These are phyloP conservation scores for Phenganax stokvisi DNA, from an alignment of 92 coral and sea anemone genomes.

Conservation along the genomic window DNA sequence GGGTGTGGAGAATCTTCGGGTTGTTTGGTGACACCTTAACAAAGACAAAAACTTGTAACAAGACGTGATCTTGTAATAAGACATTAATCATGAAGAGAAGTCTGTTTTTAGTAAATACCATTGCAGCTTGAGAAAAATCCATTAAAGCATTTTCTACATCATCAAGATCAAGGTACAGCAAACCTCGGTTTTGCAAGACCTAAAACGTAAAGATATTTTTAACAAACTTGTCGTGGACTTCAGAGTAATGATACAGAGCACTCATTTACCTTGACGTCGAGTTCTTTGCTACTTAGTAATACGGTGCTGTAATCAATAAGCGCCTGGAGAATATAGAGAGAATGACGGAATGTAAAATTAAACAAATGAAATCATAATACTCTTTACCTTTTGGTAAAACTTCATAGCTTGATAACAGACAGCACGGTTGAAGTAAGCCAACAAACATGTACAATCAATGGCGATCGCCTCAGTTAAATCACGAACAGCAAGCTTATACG, in stretches of 20 bases:
- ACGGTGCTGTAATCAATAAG: constrained; percentile 96
- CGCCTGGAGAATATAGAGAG: constrained; percentile 52
- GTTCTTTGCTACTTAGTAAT: constrained; percentile 62
- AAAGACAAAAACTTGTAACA: neutral
- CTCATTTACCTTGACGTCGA: constrained; percentile 68
- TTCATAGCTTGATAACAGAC: constrained; percentile 98
- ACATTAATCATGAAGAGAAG: neutral
- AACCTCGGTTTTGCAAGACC: constrained; percentile 94
- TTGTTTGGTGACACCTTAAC: constrained; percentile 60
- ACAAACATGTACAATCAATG: constrained; percentile 86
- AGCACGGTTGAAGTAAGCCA: constrained; percentile 98
- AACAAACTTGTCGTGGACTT: neutral
- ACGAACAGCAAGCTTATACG: constrained; percentile 90
- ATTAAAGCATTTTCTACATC: constrained; percentile 85
- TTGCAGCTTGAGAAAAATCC: constrained; percentile 80
- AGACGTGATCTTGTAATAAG: neutral
- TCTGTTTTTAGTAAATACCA: constrained; percentile 42
- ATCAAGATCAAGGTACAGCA: constrained; percentile 74
- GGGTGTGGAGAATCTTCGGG: constrained; percentile 83
- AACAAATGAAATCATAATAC: neutral
- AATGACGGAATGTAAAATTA: neutral
- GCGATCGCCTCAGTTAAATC: constrained; percentile 98
- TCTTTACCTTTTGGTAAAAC: constrained; percentile 77
- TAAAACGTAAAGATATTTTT: constrained; percentile 1
- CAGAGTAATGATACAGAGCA: neutral